Percentiles rank a stretch among this genome's conserved stretches.
Conservation (phyloP, 2,113 vertebrate genomes). For the Amblyornis subalaris region DNA sequence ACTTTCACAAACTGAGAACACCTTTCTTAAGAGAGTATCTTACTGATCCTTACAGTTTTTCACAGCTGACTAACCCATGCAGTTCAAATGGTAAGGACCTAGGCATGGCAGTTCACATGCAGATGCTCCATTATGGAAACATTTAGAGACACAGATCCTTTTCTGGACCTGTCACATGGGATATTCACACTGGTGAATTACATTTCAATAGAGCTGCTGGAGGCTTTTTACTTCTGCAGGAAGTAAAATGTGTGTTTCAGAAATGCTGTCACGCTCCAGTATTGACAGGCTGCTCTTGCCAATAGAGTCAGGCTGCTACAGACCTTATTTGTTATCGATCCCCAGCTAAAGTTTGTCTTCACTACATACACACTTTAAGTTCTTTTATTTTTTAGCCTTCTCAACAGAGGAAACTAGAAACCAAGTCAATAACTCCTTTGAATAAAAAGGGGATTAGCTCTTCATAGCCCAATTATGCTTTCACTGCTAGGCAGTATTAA, state of each 20-base stretch:
- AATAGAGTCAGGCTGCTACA: neutral
- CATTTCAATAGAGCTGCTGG: neutral
- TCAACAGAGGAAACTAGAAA: neutral
- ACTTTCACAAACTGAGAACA: neutral
- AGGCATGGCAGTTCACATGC: neutral
- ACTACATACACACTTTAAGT: neutral
- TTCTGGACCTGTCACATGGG: neutral
- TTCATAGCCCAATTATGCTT: constrained; percentile 6
- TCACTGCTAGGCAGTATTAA: neutral
- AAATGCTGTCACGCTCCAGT: neutral
- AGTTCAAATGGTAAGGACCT: neutral
- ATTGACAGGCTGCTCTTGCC: neutral
- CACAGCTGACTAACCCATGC: neutral
- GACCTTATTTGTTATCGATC: neutral
- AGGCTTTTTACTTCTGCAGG: neutral
- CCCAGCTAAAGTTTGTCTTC: neutral
- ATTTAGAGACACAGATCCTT: neutral
- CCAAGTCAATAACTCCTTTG: neutral
- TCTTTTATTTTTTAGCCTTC: neutral
- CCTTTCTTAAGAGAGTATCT: neutral
- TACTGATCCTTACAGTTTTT: neutral
- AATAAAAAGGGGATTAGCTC: neutral
- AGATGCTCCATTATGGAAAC: neutral
- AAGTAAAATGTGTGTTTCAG: neutral
- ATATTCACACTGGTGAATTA: neutral